Evolutionary conservation across 30 jellyfish, hydroid and myxozoan genomes (phyloP), one percentile per base, ranked within the genome.

Genomic region (Hydractinia echinata): DNA sequence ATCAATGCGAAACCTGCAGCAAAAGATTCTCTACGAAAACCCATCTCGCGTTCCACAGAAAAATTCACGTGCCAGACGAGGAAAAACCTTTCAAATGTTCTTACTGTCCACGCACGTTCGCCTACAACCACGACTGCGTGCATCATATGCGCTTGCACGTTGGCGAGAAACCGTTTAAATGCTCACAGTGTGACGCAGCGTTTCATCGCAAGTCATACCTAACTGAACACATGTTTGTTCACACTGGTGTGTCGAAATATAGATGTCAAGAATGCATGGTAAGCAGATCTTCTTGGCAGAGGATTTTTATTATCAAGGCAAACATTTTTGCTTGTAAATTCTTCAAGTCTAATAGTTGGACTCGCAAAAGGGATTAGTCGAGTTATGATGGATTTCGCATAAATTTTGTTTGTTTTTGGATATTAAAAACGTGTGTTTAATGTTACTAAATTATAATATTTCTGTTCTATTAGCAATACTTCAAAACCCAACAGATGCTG

Each of bases 201-300:
- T 80, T 80, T 50, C 87, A 80, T 66, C 14, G 87, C 51, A 80
- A 80, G 73, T 80, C 87, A 8, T 80, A 80, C 73, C 54, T 80
- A 51, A 80, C 87, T n/a, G 87, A 80, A 80, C 87, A 80, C 54
- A 80, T 80, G 87, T 80, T 80, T 80, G 10, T 80, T 14, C 87
- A 80, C 67, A 80, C 87, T 30, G 87, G 87, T n/a, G 51, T 80
- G 15, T 80, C 87, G 20, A 80, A 80, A 52, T 80, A 80, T 52
- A 19, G 53, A 49, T 80, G 87, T 61, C 52, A 10, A 66, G 81
- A 62, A 10, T 80, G 87, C 79, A 51, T 16, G 87, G 87, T 80
- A n/a, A 10, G 74, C 39, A 7, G 16, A 7, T n/a, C n/a, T n/a
- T n/a, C n/a, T n/a, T n/a, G n/a, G n/a, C n/a, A n/a, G n/a, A n/a